These are phyloP conservation scores for Agrochola litura DNA, from an alignment of 2,888 invertebrate genomes.

Conservation along the genomic window DNA sequence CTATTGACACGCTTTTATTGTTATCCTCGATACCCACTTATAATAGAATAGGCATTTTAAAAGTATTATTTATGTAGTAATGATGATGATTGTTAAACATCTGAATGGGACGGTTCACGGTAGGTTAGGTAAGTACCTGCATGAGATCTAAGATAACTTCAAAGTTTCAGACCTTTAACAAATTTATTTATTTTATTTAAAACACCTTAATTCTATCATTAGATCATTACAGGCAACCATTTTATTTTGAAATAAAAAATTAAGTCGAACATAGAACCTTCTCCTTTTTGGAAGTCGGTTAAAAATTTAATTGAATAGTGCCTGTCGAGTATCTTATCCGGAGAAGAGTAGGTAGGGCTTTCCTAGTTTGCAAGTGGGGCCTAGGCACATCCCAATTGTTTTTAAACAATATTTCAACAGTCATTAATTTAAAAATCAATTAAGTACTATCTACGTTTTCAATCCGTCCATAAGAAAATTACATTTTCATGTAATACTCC, in stretches of 20 bases:
- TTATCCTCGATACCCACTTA: not conserved
- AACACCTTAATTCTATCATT: not conserved
- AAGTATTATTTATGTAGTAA: not conserved
- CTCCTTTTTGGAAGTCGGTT: too few relatives aligned
- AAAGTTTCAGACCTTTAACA: not conserved
- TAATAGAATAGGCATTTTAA: too few relatives aligned
- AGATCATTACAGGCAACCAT: not conserved
- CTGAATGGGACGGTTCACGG: not conserved
- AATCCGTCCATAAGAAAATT: not conserved
- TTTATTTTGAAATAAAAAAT: not conserved
- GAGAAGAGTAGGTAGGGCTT: not conserved
- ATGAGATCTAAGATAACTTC: not conserved
- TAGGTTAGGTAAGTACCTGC: not conserved
- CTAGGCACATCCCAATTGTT: not conserved
- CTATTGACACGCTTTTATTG: not conserved
- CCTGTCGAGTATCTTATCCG: not conserved
- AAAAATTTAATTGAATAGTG: not conserved
- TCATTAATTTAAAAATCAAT: not conserved
- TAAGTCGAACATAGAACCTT: too few relatives aligned
- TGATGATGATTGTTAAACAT: not conserved
- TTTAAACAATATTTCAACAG: not conserved
- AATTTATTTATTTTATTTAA: not conserved
- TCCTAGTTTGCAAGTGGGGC: too few relatives aligned
- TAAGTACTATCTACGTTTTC: not conserved
- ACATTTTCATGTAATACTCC: not conserved